Evolutionary conservation across 2,888 invertebrate species (phyloP).

Genomic region (Taphrorychus bicolor): DNA sequence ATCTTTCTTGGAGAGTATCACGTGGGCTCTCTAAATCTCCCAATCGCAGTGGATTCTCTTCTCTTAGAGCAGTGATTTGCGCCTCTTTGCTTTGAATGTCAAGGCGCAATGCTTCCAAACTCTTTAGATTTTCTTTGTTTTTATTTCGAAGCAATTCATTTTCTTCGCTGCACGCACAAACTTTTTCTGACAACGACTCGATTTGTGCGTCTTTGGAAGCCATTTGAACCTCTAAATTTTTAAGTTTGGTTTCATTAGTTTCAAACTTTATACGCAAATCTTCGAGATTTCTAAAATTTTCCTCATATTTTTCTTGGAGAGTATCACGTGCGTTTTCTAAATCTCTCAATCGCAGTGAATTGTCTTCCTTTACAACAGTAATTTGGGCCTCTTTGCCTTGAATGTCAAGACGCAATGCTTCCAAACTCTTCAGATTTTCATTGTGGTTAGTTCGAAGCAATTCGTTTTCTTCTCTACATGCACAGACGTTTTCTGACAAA

Average conservation of each 20-base stretch:
- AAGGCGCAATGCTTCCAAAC: neutral
- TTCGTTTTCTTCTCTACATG: neutral
- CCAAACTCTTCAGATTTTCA: neutral
- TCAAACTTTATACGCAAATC: neutral
- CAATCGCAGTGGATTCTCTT: too few species aligned
- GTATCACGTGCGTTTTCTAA: neutral
- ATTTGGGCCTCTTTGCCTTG: too few species aligned
- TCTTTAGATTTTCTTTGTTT: neutral
- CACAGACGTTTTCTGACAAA: neutral
- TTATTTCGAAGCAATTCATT: neutral
- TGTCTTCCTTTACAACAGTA: neutral
- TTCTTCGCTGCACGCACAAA: neutral
- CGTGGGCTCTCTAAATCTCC: too few species aligned
- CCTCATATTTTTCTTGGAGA: neutral
- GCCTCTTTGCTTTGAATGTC: too few species aligned
- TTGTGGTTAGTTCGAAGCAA: neutral
- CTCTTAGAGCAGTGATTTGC: neutral
- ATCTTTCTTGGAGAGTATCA: neutral
- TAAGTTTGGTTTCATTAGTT: neutral
- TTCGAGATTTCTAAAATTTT: neutral
- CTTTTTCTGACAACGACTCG: neutral
- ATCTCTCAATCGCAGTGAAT: too few species aligned
- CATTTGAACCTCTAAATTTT: neutral
- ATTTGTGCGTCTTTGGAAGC: neutral
- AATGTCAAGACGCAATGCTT: too few species aligned